Evolutionary conservation across 2,113 vertebrate species (phyloP).

Genomic region (Nymphicus hollandicus): DNA sequence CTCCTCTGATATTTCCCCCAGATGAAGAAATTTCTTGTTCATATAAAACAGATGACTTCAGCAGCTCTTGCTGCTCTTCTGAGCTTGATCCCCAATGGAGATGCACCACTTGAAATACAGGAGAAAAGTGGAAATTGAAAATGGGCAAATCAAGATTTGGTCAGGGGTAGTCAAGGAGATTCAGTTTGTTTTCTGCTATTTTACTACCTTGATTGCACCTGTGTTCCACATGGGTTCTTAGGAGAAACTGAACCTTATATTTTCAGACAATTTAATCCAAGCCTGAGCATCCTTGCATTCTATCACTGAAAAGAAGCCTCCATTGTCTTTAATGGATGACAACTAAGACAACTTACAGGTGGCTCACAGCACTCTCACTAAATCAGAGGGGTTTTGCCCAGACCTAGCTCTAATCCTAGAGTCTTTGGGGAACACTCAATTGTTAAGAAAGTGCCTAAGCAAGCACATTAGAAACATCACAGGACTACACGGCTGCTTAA

Average conservation of each 20-base stretch:
- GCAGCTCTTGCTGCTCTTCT: neutral
- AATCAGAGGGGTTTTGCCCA: neutral
- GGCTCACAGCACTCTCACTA: neutral
- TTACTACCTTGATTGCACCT: neutral
- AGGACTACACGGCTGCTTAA: neutral
- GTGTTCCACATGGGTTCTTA: neutral
- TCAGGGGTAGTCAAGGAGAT: neutral
- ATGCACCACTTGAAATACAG: neutral
- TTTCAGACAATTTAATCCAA: neutral
- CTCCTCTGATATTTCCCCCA: neutral
- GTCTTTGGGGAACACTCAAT: neutral
- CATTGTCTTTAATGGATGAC: neutral
- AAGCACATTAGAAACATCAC: constrained; percentile 32
- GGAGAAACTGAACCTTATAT: neutral
- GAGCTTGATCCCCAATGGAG: neutral
- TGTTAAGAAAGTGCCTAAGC: neutral
- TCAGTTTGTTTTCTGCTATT: neutral
- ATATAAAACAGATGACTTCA: neutral
- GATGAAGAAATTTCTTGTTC: neutral
- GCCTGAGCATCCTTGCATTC: neutral
- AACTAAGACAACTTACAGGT: neutral
- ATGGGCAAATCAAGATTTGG: neutral
- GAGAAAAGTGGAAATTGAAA: neutral
- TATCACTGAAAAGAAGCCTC: neutral
- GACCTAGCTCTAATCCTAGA: neutral